Base-by-base conservation (phyloP, 1,140 invertebrate genomes). In the Papilio polyxenes region DNA sequence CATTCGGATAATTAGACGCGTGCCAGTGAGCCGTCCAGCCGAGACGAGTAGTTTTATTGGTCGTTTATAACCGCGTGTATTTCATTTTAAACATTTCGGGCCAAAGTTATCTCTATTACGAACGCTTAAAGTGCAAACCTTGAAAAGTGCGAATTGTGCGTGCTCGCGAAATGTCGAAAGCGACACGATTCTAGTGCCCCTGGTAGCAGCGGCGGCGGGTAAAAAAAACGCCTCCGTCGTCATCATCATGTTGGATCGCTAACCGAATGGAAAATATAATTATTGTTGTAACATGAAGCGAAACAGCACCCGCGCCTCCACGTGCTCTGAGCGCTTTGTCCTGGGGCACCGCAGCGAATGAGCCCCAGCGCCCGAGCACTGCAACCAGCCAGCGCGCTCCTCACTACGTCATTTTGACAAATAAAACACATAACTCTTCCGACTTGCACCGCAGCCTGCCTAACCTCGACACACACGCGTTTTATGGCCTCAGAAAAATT, bases 11-110 rank as follows among this genome's bases (percentile, higher is more conserved):
- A 92, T 92, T 91, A 93, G 89, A 90, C 85, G 86, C 91, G 92
- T 93, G 91, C 90, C 91, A 87, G 83, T 92, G 91, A 92, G 83
- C 92, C 91, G 91, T 89, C 91, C 90, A 92, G 82, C 87, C 90
- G 88, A 88, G 88, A 89, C 89, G 84, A 86, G 85, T 88, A 89
- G 88, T 90, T 90, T 91, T 91, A 92, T 93, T 91, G 87, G 89
- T 82, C 86, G 89, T 91, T 91, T 88, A 87, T 88, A 31, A 91
- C 87, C 91, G 86, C 89, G 84, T 91, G 86, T 89, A 85, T 90
- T 87, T 88, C 82, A 75, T 84, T 87, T 83, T 84, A 81, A 76
- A 84, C 51, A 84, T 79, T 80, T 81, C 83, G 81, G 82, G 80
- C 84, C 82, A 90, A 87, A 83, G 53, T 84, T 82, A 72, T 77